phyloP scores from a whole-genome alignment of 2,113 vertebrate species.

The Tychaedon coryphoeus region DNA sequence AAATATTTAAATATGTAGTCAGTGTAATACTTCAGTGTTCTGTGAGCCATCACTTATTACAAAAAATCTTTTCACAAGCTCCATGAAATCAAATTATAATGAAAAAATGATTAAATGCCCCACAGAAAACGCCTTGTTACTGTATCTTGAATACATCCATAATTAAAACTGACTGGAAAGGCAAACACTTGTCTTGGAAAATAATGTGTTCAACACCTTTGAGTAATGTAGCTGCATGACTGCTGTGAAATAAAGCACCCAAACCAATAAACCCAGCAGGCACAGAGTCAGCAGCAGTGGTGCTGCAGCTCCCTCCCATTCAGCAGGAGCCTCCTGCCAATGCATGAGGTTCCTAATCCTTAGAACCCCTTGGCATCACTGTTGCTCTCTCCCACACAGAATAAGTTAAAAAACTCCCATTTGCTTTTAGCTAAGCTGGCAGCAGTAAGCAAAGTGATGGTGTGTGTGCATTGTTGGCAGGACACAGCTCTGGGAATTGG shows the following conservation, averaged over 20 bases:
- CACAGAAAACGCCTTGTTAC: background rate
- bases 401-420: background rate
- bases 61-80: background rate
- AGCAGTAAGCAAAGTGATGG: background rate
- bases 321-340: background rate
- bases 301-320: background rate
- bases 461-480: background rate
- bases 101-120: background rate
- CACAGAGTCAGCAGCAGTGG: background rate
- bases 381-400: background rate
- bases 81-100: background rate
- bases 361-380: background rate
- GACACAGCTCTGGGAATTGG: background rate
- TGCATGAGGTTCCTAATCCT: background rate
- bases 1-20: background rate
- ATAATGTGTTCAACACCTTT: background rate
- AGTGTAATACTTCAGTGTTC: background rate
- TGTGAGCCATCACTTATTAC: background rate
- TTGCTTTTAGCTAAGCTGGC: background rate
- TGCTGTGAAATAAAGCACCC: background rate
- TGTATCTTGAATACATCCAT: background rate
- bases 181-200: background rate
- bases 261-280: background rate
- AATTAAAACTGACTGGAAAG: background rate
- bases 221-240: background rate